Evolutionary conservation across 2,888 invertebrate species (phyloP), one percentile per base, ranked within the genome.

Genomic region (Oscheius onirici): DNA sequence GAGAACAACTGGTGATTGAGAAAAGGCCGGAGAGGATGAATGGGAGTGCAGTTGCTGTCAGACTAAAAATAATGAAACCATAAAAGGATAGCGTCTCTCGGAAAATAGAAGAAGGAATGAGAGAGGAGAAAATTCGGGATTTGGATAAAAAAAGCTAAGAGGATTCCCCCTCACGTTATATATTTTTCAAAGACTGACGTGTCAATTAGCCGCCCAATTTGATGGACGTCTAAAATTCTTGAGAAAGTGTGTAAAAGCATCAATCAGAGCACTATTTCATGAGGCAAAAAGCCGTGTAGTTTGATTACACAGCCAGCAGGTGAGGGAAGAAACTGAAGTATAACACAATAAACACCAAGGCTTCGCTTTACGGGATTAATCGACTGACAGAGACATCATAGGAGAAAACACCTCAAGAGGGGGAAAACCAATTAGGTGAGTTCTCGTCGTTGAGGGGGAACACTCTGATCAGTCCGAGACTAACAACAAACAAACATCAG

Each of bases 201-300:
- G 52, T 17, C n/a, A 52, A 52, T 52, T 17, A 34, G 34, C 8
- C 22, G 55, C 3, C 34, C 34, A 8, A 6, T 34, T 34, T 24
- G 28, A 28, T 28, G 55, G 15, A 55, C 15, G 28, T 52, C 52
- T 52, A 28, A 55, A 55, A 55, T 26, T 24, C 6, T 28, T 26
- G 46, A 46, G 13, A 55, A 24, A 28, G 11, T 22, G 63, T 44
- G 46, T 46, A 63, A 49, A 63, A 26, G 28, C 63, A 63, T 63
- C 63, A 63, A 63, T 63, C 63, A 63, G 24, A 26, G 34, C 11
- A 46, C 20, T 46, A 46, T 15, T 46, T 46, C 20, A 15, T 15
- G 46, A 46, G 20, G 34, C 34, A 55, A 55, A 55, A 55, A 55
- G 26, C 55, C 55, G 55, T 55, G 55, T 55, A 26, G 55, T 55